Evolutionary conservation across 2,888 invertebrate genomes (phyloP).

Genomic region (Nipponacmea schrenckii): DNA sequence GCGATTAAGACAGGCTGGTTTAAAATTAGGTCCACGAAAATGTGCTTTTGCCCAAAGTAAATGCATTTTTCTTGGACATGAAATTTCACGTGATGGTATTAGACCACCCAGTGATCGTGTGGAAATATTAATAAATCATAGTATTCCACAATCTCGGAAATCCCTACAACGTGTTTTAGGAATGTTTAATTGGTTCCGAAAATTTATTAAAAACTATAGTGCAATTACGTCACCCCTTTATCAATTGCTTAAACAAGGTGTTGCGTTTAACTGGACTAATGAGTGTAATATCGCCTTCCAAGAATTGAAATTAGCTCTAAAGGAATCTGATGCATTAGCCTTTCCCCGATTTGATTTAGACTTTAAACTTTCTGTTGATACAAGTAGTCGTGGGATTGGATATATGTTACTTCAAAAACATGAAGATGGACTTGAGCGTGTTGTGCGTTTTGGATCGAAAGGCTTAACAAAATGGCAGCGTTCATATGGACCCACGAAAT

Average conservation of each 20-base stretch:
- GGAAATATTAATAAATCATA: slow-evolving; percentile 13
- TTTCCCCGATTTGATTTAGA: slow-evolving; percentile 21
- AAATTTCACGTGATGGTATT: slow-evolving; percentile 22
- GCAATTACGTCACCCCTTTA: slow-evolving; percentile 18
- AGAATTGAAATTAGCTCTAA: slow-evolving; percentile 9
- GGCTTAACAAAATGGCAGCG: slow-evolving; percentile 4
- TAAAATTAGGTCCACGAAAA: slow-evolving; percentile 28
- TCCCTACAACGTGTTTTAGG: slow-evolving; percentile 27
- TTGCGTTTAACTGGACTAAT: slow-evolving; percentile 17
- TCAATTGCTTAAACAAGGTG: no score
- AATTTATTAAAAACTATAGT: slow-evolving; percentile 26
- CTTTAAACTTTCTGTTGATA: slow-evolving; percentile 22
- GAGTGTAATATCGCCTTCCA: slow-evolving; percentile 18
- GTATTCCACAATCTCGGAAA: slow-evolving; percentile 14
- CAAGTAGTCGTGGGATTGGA: slow-evolving; percentile 13
- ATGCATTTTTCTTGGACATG: slow-evolving; percentile 29
- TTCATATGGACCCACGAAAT: slow-evolving; percentile 20
- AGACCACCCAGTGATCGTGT: slow-evolving; percentile 14
- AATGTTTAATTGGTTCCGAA: slow-evolving; percentile 26
- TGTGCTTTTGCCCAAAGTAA: no score
- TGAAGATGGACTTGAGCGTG: neutral
- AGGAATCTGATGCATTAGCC: slow-evolving; percentile 19
- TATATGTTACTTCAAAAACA: slow-evolving; percentile 12
- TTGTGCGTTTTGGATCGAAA: slow-evolving; percentile 8
- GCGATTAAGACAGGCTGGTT: slow-evolving; percentile 21